phyloP scores from a whole-genome alignment of 37 sponge, comb jelly and placozoan genomes.

The Agelas oroides region DNA sequence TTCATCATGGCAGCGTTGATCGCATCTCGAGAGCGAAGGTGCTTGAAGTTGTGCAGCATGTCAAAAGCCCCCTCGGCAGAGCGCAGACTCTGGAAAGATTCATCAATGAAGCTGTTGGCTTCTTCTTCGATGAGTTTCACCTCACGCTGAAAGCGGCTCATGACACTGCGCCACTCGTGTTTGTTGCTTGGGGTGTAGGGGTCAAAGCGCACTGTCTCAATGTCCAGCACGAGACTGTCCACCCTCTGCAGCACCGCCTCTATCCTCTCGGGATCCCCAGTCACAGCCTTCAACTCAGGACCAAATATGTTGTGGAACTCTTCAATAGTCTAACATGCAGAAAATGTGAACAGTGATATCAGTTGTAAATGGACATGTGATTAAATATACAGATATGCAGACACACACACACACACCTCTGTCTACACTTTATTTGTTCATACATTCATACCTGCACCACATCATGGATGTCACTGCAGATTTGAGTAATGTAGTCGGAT shows the following conservation, averaged over 20 bases:
- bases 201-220: conserved; percentile 87
- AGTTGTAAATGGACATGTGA: too few species aligned
- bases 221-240: conserved; percentile 74
- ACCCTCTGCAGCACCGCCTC: conserved; percentile 87
- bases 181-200: conserved; percentile 77
- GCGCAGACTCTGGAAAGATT: conserved; percentile 95
- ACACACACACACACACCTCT: too few species aligned
- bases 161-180: conserved; percentile 86
- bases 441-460: conserved; percentile 80
- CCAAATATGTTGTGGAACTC: conserved; percentile 99
- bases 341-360: neutral
- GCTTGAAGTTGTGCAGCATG: conserved; percentile 98
- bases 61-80: conserved; percentile 99
- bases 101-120: conserved; percentile 94
- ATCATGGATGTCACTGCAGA: conserved; percentile 89
- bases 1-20: conserved; percentile 97
- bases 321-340: conserved; percentile 79
- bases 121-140: conserved; percentile 92
- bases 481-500: conserved; percentile 91
- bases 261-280: conserved; percentile 90
- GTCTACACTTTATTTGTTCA: too few species aligned
- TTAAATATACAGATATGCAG: too few species aligned
- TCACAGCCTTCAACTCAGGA: conserved; percentile 98
- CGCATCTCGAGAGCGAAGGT: conserved; percentile 87
- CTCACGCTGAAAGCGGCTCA: conserved; percentile 92